Conservation (phyloP, 2,888 invertebrate genomes). For the Cosmia pyralina region DNA sequence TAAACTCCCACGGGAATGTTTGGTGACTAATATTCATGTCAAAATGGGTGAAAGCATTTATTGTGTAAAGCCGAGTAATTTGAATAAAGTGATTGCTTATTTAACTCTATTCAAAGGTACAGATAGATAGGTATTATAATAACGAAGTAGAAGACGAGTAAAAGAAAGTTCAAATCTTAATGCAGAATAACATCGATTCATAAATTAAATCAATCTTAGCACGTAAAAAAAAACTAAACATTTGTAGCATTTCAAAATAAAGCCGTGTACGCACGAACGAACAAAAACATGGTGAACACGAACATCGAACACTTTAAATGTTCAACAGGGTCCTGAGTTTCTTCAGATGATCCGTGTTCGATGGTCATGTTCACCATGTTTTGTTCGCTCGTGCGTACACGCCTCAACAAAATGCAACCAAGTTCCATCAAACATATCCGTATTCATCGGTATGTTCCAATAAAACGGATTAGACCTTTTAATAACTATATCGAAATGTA, state of each 20-base stretch:
- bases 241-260: constrained; percentile 8
- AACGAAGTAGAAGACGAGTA: no score
- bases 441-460: constrained; percentile 20
- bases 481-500: constrained; percentile 74
- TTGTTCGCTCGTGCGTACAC: no score
- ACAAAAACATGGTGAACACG: no score
- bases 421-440: not conserved
- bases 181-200: not conserved
- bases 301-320: no score
- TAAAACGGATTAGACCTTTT: constrained; percentile 57
- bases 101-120: no score
- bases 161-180: no score
- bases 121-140: no score
- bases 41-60: constrained; percentile 12
- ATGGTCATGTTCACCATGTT: no score
- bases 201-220: not conserved
- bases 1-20: constrained; percentile 50
- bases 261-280: no score
- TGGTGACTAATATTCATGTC: constrained; percentile 27
- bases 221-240: not conserved
- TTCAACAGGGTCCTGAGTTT: no score
- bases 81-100: not conserved
- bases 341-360: no score
- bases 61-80: not conserved
- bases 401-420: no score